phyloP scores from a whole-genome alignment of 2,113 vertebrate genomes.

The Otocyon megalotis region DNA sequence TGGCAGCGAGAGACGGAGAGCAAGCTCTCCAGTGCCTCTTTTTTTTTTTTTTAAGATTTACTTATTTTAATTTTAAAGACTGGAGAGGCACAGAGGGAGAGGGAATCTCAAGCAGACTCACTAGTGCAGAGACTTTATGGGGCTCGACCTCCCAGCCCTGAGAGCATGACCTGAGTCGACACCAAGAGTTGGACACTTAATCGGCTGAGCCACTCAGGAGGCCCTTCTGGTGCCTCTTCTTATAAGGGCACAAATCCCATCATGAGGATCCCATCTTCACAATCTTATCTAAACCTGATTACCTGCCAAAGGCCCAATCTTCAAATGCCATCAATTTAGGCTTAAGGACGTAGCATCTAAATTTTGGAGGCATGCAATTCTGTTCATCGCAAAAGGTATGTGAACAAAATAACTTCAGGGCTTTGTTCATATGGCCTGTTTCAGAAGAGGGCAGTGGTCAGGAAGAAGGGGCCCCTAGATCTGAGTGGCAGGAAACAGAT shows the following conservation, averaged over 20 bases:
- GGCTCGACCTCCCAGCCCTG: background rate
- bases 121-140: background rate
- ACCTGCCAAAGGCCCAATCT: background rate
- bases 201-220: too few species aligned
- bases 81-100: background rate
- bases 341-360: background rate
- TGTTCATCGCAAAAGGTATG: background rate
- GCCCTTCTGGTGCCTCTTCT: background rate
- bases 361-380: background rate
- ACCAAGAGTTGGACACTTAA: background rate
- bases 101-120: background rate
- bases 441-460: background rate
- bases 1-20: background rate
- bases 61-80: background rate
- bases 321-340: background rate
- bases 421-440: background rate
- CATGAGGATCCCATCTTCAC: background rate
- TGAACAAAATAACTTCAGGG: background rate
- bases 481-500: background rate
- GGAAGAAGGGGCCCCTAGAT: background rate
- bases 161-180: background rate
- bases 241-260: background rate
- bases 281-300: background rate
- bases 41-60: background rate
- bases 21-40: background rate